Conservation (phyloP, 2,888 invertebrate genomes). For the Arctia plantaginis region DNA sequence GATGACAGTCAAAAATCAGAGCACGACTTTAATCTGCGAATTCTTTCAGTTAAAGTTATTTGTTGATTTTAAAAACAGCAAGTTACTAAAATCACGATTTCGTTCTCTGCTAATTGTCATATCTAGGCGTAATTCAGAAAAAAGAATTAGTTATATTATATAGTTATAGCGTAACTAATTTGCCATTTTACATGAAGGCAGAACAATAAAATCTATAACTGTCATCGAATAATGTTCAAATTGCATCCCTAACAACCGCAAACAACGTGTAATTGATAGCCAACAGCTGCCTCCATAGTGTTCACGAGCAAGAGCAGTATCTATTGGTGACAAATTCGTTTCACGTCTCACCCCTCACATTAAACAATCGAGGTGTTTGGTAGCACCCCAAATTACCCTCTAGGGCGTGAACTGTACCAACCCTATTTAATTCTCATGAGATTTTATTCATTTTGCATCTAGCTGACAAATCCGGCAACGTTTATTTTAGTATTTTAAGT, state of each 20-base stretch:
- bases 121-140: too few relatives aligned
- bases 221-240: conserved; percentile 81
- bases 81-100: not conserved
- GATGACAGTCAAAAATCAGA: too few relatives aligned
- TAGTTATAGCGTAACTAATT: conserved; percentile 16
- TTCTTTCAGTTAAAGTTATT: not conserved
- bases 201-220: conserved; percentile 76
- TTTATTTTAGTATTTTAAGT: conserved; percentile 9
- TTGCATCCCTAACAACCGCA: conserved; percentile 81
- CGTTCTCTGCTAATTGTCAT: not conserved
- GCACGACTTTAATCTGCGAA: too few relatives aligned
- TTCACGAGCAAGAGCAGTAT: conserved; percentile 55
- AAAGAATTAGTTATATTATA: not conserved
- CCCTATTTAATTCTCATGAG: conserved; percentile 59
- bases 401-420: conserved; percentile 69
- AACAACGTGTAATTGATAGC: conserved; percentile 79
- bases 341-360: conserved; percentile 68
- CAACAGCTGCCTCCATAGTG: conserved; percentile 71
- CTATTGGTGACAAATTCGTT: conserved; percentile 83
- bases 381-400: conserved; percentile 65
- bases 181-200: conserved; percentile 43
- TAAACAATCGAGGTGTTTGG: conserved; percentile 61
- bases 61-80: not conserved
- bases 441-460: conserved; percentile 55
- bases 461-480: conserved; percentile 22